phyloP scores from a whole-genome alignment of 2,797 vertebrate genomes.

The Coracias cyanogaster region DNA sequence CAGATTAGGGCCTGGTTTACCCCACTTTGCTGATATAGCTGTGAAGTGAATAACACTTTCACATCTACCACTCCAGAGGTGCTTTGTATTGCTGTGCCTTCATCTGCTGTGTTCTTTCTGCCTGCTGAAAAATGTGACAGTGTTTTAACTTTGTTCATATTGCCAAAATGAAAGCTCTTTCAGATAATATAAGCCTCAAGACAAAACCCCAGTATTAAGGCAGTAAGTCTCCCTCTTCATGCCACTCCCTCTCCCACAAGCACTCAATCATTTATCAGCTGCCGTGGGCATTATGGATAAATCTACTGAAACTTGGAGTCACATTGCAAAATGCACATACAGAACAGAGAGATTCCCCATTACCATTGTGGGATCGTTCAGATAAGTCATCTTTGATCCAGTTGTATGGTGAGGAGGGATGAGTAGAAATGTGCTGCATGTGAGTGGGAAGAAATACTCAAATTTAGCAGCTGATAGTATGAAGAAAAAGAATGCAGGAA shows the following conservation, averaged over 20 bases:
- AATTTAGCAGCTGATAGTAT: background rate
- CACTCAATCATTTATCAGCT: background rate
- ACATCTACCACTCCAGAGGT: background rate
- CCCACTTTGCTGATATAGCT: background rate
- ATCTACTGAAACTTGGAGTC: background rate
- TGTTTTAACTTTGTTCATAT: background rate
- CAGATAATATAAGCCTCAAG: background rate
- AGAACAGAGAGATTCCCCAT: background rate
- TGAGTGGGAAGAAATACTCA: background rate
- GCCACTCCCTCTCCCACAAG: background rate
- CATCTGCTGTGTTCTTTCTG: background rate
- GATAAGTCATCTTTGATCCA: background rate
- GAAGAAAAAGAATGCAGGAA: background rate
- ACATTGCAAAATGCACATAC: background rate
- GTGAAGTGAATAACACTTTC: background rate
- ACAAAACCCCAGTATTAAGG: background rate
- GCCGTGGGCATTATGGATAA: background rate
- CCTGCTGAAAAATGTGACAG: background rate
- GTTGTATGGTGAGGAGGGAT: background rate
- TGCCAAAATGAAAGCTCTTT: background rate
- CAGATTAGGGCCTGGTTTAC: background rate
- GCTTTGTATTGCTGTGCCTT: background rate
- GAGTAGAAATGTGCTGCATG: fast-evolving
- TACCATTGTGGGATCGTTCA: background rate
- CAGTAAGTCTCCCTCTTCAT: background rate